These are phyloP conservation scores for Calephelis nemesis DNA, from an alignment of 1,140 invertebrate genomes.

Conservation along the genomic window DNA sequence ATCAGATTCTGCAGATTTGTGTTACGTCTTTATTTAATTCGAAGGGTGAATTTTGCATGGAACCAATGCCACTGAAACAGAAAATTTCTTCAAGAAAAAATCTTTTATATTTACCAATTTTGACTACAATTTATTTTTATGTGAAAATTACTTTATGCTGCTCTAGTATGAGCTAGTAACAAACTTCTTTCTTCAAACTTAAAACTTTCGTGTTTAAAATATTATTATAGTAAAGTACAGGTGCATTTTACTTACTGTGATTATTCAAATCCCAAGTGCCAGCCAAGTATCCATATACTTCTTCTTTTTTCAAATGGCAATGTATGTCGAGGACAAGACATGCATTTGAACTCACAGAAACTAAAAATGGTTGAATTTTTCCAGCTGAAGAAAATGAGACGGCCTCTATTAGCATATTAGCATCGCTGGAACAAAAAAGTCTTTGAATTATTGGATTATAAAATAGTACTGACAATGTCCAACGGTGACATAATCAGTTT, in stretches of 20 bases:
- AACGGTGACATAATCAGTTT: too few species aligned
- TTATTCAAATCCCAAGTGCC: constrained; percentile 96
- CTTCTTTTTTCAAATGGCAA: constrained; percentile 93
- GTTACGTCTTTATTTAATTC: too few species aligned
- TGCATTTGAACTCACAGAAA: constrained; percentile 93
- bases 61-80: too few species aligned
- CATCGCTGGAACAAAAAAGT: constrained; percentile 83
- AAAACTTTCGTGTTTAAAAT: not conserved
- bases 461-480: too few species aligned
- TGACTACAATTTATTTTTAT: too few species aligned
- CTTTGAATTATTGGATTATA: not conserved
- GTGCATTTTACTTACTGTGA: constrained; percentile 86
- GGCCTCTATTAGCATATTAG: constrained; percentile 92
- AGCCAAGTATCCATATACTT: constrained; percentile 96
- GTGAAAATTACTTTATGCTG: too few species aligned
- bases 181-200: not conserved
- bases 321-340: constrained; percentile 95
- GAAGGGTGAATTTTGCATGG: too few species aligned
- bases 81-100: too few species aligned
- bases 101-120: too few species aligned
- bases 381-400: constrained; percentile 91
- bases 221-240: not conserved
- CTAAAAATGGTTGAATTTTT: constrained; percentile 94
- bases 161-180: too few species aligned
- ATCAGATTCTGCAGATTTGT: too few species aligned